Evolutionary conservation across 2,797 vertebrate species (phyloP), one percentile per base, ranked within the genome.

Genomic region (Hirundo rustica): DNA sequence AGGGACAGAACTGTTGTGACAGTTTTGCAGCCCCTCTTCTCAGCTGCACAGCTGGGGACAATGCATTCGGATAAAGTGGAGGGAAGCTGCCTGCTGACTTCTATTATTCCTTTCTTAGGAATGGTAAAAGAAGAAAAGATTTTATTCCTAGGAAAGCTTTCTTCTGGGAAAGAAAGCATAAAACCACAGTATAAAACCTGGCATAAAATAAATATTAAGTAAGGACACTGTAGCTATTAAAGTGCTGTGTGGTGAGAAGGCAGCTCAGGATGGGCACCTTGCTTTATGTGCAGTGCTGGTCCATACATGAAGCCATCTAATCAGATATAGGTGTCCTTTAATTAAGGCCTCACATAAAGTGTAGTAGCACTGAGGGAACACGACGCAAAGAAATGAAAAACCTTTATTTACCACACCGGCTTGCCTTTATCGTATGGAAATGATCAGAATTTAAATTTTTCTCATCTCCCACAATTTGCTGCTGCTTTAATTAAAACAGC

Each of bases 401-500:
- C 45, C 55, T 71, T 80, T 72, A 62, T 94, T 91, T 90, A 82
- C 84, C 19, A 7, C 0, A 1, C 58, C 18, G 64, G 80, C 67
- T 88, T 91, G 57, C 57, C 34, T 84, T 65, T 94, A 83, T 78
- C 48, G 1, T 58, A 91, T 74, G 84, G 89, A 95, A 94, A 89
- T 79, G 44, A 89, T 75, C 65, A 44, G 83, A 92, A 90, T 92
- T 88, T 80, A 58, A 85, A 85, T 85, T 66, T 74, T 85, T 78
- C 45, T 96, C 77, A 75, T 96, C 94, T 93, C 85, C 53, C 93
- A 71, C 72, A 47, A 90, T 84, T 96, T 65, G 68, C 73, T 73
- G 66, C 79, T 57, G 82, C 78, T 95, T 85, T 96, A 96, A 96
- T 96, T 95, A 84, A 93, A 88, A 47, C 25, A 76, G 16, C 80